Evolutionary conservation across 30 jellyfish, hydroid and myxozoan species (phyloP).

Genomic region (Rhopilema esculentum): DNA sequence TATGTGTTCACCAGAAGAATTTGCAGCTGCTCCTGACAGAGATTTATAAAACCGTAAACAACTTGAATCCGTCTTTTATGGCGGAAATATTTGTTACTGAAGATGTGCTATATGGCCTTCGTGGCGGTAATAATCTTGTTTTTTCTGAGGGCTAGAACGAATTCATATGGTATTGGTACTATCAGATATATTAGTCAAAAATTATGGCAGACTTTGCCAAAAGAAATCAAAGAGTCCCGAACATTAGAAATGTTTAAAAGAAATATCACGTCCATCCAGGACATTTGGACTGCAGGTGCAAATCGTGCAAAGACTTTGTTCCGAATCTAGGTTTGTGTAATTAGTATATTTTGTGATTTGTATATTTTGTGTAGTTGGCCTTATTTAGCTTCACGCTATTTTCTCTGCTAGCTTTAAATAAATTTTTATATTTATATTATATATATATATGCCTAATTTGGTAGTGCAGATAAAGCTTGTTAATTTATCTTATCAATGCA

Average conservation of each 20-base stretch:
- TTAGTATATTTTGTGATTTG: background rate
- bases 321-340: background rate
- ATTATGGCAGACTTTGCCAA: conserved; percentile 26
- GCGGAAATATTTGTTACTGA: conserved; percentile 31
- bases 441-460: too few species aligned
- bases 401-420: background rate
- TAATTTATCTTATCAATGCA: too few species aligned
- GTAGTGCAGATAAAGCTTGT: too few species aligned
- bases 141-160: too few species aligned
- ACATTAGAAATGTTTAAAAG: conserved; percentile 15
- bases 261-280: background rate
- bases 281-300: background rate
- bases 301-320: background rate
- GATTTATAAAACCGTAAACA: conserved; percentile 27
- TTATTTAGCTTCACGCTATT: conserved; percentile 6
- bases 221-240: conserved; percentile 11
- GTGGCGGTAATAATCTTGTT: too few species aligned
- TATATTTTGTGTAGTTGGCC: background rate
- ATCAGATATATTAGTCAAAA: too few species aligned
- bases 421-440: too few species aligned
- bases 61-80: conserved; percentile 30
- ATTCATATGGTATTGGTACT: too few species aligned
- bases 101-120: too few species aligned
- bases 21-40: conserved; percentile 54
- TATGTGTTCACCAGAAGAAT: conserved; percentile 31